These are phyloP conservation scores for Axis porcinus DNA, from an alignment of 2,113 vertebrate species.

Conservation along the genomic window DNA sequence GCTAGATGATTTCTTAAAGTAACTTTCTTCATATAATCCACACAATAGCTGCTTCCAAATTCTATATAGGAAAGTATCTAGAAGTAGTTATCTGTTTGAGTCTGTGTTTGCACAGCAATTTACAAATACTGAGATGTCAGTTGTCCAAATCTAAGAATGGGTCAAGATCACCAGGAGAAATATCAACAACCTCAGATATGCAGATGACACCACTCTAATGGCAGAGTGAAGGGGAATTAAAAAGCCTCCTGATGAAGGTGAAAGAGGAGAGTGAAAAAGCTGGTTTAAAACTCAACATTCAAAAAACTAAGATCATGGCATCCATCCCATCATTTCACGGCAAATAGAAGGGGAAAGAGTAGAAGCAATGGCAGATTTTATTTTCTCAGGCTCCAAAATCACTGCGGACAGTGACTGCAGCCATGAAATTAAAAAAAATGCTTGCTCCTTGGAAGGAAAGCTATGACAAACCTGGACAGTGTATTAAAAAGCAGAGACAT, in stretches of 20 bases:
- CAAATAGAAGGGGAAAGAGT: neutral
- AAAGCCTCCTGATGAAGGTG: neutral
- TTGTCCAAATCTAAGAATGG: neutral
- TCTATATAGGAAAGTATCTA: neutral
- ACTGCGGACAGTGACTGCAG: neutral
- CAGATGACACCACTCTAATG: neutral
- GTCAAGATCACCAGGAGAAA: neutral
- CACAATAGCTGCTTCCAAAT: constrained; percentile 5
- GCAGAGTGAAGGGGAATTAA: neutral
- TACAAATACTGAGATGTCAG: neutral
- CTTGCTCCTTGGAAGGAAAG: neutral
- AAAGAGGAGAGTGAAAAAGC: neutral
- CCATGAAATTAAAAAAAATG: neutral
- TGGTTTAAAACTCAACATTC: neutral
- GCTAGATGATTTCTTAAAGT: constrained; percentile 27
- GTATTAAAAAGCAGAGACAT: neutral
- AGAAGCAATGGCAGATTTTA: neutral
- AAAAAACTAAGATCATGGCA: neutral
- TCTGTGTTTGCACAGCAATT: constrained; percentile 1
- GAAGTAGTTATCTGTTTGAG: constrained; percentile 32
- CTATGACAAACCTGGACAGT: neutral
- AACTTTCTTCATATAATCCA: neutral
- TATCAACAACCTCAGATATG: neutral
- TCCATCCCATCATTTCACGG: neutral
- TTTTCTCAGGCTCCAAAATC: neutral